Evolutionary conservation across 2,113 vertebrate species (phyloP).

Genomic region (Tricholaema leucomelas): DNA sequence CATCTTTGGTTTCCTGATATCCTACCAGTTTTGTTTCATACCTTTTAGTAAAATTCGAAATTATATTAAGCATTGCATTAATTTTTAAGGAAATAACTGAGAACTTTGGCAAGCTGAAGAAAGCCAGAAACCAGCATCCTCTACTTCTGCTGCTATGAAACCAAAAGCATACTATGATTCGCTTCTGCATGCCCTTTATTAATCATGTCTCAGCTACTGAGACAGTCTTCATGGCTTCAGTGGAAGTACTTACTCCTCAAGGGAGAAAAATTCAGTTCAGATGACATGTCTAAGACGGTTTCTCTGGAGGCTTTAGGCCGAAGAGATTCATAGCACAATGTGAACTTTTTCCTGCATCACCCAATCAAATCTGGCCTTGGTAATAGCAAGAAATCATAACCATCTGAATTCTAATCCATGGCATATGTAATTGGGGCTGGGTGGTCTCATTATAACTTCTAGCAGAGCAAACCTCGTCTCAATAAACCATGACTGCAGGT

Average conservation of each 20-base stretch:
- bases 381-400: slow-evolving; percentile 59
- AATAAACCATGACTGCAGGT: slow-evolving; percentile 61
- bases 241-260: not conserved
- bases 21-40: slow-evolving; percentile 10
- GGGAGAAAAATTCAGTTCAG: not conserved
- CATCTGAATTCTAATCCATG: slow-evolving; percentile 64
- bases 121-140: not conserved
- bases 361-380: slow-evolving; percentile 41
- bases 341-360: not conserved
- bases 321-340: not conserved
- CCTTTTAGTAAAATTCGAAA: not conserved
- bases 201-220: not conserved
- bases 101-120: not conserved
- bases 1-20: slow-evolving; percentile 2
- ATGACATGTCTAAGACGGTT: not conserved
- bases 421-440: slow-evolving; percentile 39
- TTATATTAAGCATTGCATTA: not conserved
- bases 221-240: not conserved
- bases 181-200: not conserved
- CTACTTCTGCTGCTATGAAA: not conserved
- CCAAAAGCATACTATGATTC: not conserved
- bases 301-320: not conserved
- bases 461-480: slow-evolving; percentile 46
- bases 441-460: slow-evolving; percentile 61
- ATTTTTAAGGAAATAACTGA: slow-evolving; percentile 3